A percentile compares a stretch with the other conserved stretches of the same genome.
phyloP scores from a whole-genome alignment of 2,797 vertebrate genomes.

The Dromococcyx pavoninus region DNA sequence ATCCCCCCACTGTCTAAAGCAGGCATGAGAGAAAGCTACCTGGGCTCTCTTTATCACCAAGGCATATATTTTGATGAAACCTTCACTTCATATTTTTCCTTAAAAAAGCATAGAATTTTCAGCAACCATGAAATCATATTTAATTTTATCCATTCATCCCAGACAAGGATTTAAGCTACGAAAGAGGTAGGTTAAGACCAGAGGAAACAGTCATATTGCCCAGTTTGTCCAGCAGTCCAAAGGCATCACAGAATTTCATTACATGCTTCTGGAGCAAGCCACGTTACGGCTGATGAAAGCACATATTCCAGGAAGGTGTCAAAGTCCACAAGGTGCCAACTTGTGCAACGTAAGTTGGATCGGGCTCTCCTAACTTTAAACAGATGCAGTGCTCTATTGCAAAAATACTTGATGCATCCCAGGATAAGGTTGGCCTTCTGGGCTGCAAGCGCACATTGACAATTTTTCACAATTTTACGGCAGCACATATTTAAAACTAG shows the following conservation, averaged over 20 bases:
- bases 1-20: background rate
- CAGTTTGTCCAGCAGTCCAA: background rate
- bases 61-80: background rate
- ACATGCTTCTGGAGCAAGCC: background rate
- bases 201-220: background rate
- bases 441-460: too few relatives aligned
- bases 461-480: background rate
- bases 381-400: background rate
- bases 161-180: background rate
- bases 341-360: background rate
- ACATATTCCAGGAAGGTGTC: background rate
- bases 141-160: background rate
- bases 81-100: background rate
- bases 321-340: background rate
- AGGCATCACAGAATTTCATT: background rate
- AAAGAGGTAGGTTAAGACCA: background rate
- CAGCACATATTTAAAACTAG: background rate
- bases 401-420: background rate
- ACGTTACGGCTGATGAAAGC: background rate
- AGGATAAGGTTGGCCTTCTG: too few relatives aligned
- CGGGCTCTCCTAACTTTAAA: background rate
- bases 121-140: background rate
- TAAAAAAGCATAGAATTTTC: background rate
- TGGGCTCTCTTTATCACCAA: background rate
- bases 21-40: background rate